Evolutionary conservation across 2,113 vertebrate genomes (phyloP).

Genomic region (Stegastes partitus): DNA sequence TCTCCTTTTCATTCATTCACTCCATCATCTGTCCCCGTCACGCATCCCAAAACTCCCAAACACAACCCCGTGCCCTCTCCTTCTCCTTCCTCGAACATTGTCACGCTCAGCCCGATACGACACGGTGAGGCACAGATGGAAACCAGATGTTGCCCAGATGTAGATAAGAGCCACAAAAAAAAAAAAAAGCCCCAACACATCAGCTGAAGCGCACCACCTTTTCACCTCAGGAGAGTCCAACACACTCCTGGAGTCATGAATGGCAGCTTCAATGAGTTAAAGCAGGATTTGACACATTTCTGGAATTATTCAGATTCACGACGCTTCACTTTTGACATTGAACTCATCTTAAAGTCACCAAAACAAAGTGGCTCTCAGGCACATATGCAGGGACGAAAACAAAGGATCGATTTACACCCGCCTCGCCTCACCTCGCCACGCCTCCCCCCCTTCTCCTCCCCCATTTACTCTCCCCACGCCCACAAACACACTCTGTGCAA

Average conservation of each 20-base stretch:
- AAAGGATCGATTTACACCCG: slow-evolving; percentile 73
- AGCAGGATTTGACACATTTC: no score
- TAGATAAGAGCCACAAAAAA: slow-evolving; percentile 45
- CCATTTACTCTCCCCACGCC: slow-evolving; percentile 27
- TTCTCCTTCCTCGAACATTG: slow-evolving; percentile 21
- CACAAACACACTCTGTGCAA: slow-evolving; percentile 48
- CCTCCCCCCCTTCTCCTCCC: background rate
- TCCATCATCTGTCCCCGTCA: slow-evolving; percentile 30
- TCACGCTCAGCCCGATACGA: slow-evolving; percentile 49
- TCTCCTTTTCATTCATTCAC: slow-evolving; percentile 1
- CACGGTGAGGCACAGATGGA: slow-evolving; percentile 62
- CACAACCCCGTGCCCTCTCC: slow-evolving; percentile 10
- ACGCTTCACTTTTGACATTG: slow-evolving; percentile 20
- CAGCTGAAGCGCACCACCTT: slow-evolving; percentile 68
- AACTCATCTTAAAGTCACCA: slow-evolving; percentile 39
- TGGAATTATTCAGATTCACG: no score
- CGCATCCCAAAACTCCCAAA: slow-evolving; percentile 28
- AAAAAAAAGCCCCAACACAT: no score
- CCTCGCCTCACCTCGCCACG: slow-evolving; percentile 12
- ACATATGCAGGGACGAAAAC: slow-evolving; percentile 62
- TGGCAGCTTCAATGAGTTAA: slow-evolving; percentile 5
- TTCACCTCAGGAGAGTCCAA: slow-evolving; percentile 60
- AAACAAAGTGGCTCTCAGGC: slow-evolving; percentile 48
- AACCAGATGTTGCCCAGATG: slow-evolving; percentile 78
- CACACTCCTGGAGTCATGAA: slow-evolving; percentile 24